These are phyloP conservation scores for Ophion ventricosus DNA, from an alignment of 2,888 invertebrate genomes.

Conservation along the genomic window DNA sequence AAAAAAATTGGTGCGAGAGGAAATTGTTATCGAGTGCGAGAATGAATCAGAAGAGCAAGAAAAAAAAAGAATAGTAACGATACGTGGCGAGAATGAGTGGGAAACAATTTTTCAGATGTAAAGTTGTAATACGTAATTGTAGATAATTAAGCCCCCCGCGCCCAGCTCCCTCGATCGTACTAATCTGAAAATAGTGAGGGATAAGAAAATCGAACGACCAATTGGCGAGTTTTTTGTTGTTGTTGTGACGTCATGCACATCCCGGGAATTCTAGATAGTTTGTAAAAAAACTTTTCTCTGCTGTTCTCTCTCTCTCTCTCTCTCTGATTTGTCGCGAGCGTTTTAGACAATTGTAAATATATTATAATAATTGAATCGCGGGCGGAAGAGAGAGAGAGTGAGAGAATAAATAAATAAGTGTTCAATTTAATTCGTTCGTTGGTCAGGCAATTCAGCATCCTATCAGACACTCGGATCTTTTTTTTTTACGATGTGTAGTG, in stretches of 20 bases:
- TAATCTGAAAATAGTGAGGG: constrained; percentile 12
- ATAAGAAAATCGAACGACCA: constrained; percentile 22
- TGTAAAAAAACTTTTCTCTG: constrained; percentile 14
- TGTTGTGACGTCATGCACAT: neutral
- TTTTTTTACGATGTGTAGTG: neutral
- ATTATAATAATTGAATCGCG: constrained; percentile 49
- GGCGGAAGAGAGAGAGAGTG: constrained; percentile 4
- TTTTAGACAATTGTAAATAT: constrained; percentile 62
- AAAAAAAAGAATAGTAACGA: neutral
- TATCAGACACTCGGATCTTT: neutral
- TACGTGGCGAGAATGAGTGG: neutral
- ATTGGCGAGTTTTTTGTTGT: constrained; percentile 19
- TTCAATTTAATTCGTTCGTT: constrained; percentile 59
- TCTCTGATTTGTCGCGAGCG: constrained; percentile 14
- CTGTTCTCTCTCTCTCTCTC: neutral
- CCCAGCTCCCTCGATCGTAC: neutral
- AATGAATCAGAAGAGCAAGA: neutral
- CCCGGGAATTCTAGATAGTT: neutral
- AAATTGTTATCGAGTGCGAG: neutral
- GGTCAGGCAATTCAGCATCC: neutral
- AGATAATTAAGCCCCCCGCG: neutral
- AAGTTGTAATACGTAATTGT: constrained; percentile 36
- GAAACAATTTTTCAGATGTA: constrained; percentile 7
- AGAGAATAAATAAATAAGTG: constrained; percentile 42
- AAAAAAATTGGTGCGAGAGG: neutral